Evolutionary conservation across 2,797 vertebrate genomes (phyloP), one percentile per base, ranked within the genome.

Genomic region (Mormyrus proboscirostris): DNA sequence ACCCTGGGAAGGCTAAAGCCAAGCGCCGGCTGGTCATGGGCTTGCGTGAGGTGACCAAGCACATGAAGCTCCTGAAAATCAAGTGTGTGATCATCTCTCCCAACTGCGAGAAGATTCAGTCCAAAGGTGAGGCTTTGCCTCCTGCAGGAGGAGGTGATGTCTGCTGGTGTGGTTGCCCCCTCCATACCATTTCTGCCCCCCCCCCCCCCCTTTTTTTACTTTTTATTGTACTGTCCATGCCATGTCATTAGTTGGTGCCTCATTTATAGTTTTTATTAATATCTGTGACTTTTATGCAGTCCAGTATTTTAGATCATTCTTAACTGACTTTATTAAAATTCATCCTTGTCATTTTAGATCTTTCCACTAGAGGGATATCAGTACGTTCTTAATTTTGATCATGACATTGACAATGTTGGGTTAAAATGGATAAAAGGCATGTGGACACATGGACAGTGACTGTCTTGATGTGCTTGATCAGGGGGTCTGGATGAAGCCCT

Each of bases 71-170:
- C 38, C 96, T 96, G 89, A 99, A 99, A 94, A 99, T 99, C 89
- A 99, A 98, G 88, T 99, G 98, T 91, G 98, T 99, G 6, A 97
- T 99, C 92, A 99, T 99, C 94, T 99, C 99, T 73, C 99, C 99
- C 84, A 99, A 99, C 95, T 99, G 99, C 38, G 99, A 99, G 94
- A 99, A 99, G 95, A 99, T 99, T 91, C 98, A 99, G 91, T 98
- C 99, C 85, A 99, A 99, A 97, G 99, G 99, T 99, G 89, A 90
- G 89, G 83, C 83, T 25, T 49, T 25, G 9, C 12, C 82, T 51
- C n/a, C 6, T 47, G 7, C 76, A 22, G 76, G 19, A 82, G 57
- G 57, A 82, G 38, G 16, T 44, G 38, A 41, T 73, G 29, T 73
- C 25, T 0, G n/a, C 22, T 9, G 0, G 22, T 65, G 59, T 65